Conservation (phyloP, 2,113 vertebrate genomes). For the Synchiropus splendidus region DNA sequence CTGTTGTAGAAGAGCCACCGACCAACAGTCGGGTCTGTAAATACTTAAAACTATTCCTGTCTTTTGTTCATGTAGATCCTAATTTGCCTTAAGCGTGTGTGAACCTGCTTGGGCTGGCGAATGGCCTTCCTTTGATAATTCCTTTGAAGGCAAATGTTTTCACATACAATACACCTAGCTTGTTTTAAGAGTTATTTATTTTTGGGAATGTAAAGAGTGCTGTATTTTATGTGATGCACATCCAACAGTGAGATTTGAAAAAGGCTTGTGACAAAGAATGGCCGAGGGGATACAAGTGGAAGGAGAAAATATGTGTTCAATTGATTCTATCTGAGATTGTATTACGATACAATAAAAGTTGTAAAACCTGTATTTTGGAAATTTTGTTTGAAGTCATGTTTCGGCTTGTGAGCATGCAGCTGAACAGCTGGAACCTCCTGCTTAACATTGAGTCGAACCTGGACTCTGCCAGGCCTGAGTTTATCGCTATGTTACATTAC, state of each 20-base stretch:
- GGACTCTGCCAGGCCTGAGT: no score
- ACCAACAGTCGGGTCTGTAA: neutral
- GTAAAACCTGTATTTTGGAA: conserved; percentile 5
- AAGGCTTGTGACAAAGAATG: conserved; percentile 20
- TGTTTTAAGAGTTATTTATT: conserved; percentile 60
- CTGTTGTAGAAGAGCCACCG: no score
- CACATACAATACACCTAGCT: conserved; percentile 17
- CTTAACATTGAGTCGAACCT: no score
- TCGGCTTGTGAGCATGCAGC: no score
- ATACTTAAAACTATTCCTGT: conserved; percentile 36
- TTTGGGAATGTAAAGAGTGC: conserved; percentile 35
- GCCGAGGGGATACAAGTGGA: conserved; percentile 19
- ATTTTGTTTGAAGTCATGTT: no score
- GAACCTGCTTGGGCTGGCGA: conserved; percentile 33
- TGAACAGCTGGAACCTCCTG: no score
- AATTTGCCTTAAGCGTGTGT: conserved; percentile 31
- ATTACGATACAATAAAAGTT: conserved; percentile 50
- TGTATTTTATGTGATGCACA: conserved; percentile 33
- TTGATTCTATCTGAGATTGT: conserved; percentile 40
- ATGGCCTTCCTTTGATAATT: conserved; percentile 11
- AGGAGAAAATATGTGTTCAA: conserved; percentile 32
- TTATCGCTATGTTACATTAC: no score
- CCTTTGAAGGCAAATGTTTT: conserved; percentile 13
- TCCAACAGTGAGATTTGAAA: conserved; percentile 14
- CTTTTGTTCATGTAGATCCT: conserved; percentile 15